These are phyloP conservation scores for Apocheima hispidaria DNA, from an alignment of 2,888 invertebrate genomes.

Conservation along the genomic window DNA sequence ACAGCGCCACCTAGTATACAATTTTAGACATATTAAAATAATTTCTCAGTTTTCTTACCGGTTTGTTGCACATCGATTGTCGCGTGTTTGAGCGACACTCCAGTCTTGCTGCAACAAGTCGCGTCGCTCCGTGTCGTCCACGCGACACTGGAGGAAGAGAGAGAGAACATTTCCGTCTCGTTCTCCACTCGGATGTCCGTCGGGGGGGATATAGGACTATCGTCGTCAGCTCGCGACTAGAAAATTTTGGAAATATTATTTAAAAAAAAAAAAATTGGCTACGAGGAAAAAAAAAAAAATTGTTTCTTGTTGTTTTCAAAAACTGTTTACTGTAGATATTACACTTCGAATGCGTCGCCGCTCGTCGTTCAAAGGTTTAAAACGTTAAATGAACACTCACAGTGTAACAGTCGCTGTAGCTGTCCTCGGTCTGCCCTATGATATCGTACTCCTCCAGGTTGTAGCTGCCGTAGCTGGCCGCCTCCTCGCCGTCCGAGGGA, in stretches of 20 bases:
- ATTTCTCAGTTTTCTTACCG: not conserved
- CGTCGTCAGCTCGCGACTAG: conserved; percentile 50
- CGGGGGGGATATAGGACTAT: conserved; percentile 48
- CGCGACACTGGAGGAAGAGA: conserved; percentile 45
- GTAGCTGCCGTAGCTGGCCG: conserved; percentile 71
- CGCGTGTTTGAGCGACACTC: conserved; percentile 37
- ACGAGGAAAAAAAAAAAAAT: no score
- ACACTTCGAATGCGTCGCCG: no score
- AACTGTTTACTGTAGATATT: no score
- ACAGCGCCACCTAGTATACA: not conserved
- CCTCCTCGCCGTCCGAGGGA: conserved; percentile 67
- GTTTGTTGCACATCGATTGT: conserved; percentile 15
- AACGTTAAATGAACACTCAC: conserved; percentile 15
- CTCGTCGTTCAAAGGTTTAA: no score
- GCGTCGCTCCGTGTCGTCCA: conserved; percentile 30
- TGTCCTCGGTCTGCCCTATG: conserved; percentile 67
- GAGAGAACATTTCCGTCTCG: conserved; percentile 59
- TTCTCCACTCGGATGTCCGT: conserved; percentile 66
- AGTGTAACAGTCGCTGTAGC: conserved; percentile 51
- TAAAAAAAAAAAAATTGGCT: not conserved
- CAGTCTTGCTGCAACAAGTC: conserved; percentile 36
- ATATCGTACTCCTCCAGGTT: conserved; percentile 79
- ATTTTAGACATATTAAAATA: not conserved
- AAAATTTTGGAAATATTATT: not conserved
- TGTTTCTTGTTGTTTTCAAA: no score